These are phyloP conservation scores for Connochaetes taurinus DNA, from an alignment of 2,113 vertebrate species.

Conservation along the genomic window DNA sequence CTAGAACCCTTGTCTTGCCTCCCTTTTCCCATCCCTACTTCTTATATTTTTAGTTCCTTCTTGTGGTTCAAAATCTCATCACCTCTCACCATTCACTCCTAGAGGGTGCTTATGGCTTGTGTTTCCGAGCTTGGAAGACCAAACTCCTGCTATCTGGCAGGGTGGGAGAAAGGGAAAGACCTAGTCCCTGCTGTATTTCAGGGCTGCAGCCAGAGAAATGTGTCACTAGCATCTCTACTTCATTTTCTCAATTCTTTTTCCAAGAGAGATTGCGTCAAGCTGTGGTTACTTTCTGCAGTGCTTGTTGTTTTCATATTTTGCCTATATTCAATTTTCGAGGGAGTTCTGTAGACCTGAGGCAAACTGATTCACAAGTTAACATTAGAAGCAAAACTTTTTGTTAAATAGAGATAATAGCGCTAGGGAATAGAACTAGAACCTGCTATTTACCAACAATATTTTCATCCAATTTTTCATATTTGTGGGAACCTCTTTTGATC, in stretches of 20 bases:
- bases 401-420: background rate
- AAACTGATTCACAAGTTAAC: background rate
- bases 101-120: background rate
- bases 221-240: background rate
- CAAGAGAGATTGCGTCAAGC: background rate
- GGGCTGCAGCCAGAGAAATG: background rate
- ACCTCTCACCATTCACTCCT: background rate
- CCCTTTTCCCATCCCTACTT: background rate
- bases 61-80: background rate
- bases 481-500: background rate
- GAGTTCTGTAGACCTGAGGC: background rate
- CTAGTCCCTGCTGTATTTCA: background rate
- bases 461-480: constrained; percentile 21
- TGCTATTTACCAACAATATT: background rate
- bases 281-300: background rate
- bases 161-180: background rate
- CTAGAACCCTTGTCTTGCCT: background rate
- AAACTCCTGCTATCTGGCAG: background rate
- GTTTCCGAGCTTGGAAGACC: background rate
- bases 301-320: background rate
- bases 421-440: background rate
- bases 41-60: background rate
- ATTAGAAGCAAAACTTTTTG: background rate
- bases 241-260: background rate
- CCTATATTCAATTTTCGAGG: background rate